Base-by-base conservation (phyloP, 1,140 invertebrate species). In the Atta texana region DNA sequence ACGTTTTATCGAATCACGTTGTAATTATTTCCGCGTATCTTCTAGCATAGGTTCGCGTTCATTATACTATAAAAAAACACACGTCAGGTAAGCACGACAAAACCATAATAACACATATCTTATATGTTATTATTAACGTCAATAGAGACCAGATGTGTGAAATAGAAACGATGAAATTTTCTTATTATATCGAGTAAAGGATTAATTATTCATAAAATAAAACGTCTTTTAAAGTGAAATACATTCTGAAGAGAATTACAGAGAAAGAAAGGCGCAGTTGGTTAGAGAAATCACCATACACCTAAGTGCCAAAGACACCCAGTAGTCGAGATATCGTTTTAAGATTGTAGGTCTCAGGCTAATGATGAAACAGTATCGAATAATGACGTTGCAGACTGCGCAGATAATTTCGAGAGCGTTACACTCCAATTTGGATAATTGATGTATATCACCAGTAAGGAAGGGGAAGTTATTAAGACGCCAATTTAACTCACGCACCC, bases 21-120 rank as follows among this genome's bases (percentile, higher is more conserved):
- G 76, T 91, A 91, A 91, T 91, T 90, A 91, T 91, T 90, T 91
- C 89, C 89, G 87, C 87, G 82, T 90, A 78, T 66, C 69, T 72
- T 72, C 28, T 81, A 61, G 31, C 64, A 44, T 10, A 16, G 14
- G 8, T 39, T 31, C 31, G 63, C 59, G 44, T 8, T 74, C 24
- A 63, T 51, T 74, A 61, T 6, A 82, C 39, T 14, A n/a, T 44
- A 55, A 51, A 84, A 80, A 51, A 82, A 82, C 53, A 18, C 24
- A 21, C 8, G 55, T 74, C 69, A 74, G n/a, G 18, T 84, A 21
- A 61, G 55, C 24, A 24, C 24, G 66, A 82, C 55, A 49, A 74
- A 84, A 34, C 21, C 4, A 14, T 74, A 71, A 81, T 81, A 69
- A 71, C 34, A 57, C 14, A 24, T 24, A 82, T 72, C 24, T 49